Evolutionary conservation across 2,797 vertebrate species (phyloP), one percentile per base, ranked within the genome.

Genomic region (Danionella dracula): DNA sequence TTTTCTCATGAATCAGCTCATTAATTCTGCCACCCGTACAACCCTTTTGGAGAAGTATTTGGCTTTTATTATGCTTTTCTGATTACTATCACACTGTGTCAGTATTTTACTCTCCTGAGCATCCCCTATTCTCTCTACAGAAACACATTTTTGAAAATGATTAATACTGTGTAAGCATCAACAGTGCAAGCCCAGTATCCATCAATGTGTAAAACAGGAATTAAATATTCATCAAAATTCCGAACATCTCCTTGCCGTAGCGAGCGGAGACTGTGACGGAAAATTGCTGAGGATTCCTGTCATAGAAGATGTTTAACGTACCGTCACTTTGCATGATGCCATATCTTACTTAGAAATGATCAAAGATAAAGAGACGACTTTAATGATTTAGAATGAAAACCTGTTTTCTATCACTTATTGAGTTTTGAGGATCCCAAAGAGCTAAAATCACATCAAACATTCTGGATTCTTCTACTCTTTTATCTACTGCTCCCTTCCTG

Each of bases 81-180:
- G 68, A 82, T 85, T 81, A 78, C 76, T 37, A 76, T 73, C 64
- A 70, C 34, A 55, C 73, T n/a, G n/a, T n/a, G n/a, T n/a, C n/a
- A n/a, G n/a, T n/a, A n/a, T n/a, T n/a, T n/a, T n/a, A n/a, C n/a
- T n/a, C n/a, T n/a, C n/a, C n/a, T n/a, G n/a, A n/a, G 76, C 73
- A 76, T 80, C 71, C 15, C 16, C 76, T 65, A 68, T 70, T 79
- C 75, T 62, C 4, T 35, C 15, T 63, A 66, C 13, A 11, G 21
- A 66, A 21, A 32, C 11, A 21, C 8, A 77, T 72, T 70, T 55
- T 65, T 78, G 71, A 80, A 72, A 74, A 71, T 77, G 73, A 84
- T 83, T 66, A 76, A 74, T 81, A 46, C 9, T 60, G 71, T 76
- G 68, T 73, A 49, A 69, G 68, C 55, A 77, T 56, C 56, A 68